These are phyloP conservation scores for Oceanites oceanicus DNA, from an alignment of 2,113 vertebrate genomes.

Conservation along the genomic window DNA sequence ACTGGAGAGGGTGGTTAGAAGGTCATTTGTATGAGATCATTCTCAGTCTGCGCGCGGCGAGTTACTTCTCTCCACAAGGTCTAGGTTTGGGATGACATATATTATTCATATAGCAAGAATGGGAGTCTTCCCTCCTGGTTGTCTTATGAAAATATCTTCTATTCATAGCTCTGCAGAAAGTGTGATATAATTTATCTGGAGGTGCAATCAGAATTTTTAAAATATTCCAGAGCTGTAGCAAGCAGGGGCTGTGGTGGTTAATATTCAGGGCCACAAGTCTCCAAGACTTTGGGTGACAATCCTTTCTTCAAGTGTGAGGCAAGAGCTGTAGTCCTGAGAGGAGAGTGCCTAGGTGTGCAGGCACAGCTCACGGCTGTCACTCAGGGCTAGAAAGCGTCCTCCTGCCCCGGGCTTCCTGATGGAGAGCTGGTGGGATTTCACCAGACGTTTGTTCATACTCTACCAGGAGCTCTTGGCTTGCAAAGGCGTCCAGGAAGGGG, in stretches of 20 bases:
- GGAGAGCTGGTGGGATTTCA: neutral
- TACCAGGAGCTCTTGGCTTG: neutral
- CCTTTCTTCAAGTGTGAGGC: neutral
- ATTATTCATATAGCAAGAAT: neutral
- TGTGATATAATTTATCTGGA: neutral
- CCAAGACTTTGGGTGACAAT: neutral
- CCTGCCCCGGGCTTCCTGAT: neutral
- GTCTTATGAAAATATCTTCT: neutral
- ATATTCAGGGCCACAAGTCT: neutral
- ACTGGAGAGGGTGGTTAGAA: neutral
- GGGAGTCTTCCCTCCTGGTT: neutral
- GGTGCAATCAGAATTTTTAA: neutral
- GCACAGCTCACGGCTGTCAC: neutral
- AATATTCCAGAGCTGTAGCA: neutral
- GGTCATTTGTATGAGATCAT: neutral
- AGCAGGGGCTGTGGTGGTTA: neutral
- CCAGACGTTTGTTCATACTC: accelerated
- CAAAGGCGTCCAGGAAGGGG: neutral
- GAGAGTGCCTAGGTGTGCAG: accelerated
- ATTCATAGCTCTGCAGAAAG: neutral
- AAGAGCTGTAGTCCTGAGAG: neutral
- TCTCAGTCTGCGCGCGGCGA: neutral
- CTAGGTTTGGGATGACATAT: neutral
- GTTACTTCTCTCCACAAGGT: neutral
- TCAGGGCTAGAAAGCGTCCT: neutral